phyloP scores from a whole-genome alignment of 2,113 vertebrate genomes.

The Nansenia antarctica region DNA sequence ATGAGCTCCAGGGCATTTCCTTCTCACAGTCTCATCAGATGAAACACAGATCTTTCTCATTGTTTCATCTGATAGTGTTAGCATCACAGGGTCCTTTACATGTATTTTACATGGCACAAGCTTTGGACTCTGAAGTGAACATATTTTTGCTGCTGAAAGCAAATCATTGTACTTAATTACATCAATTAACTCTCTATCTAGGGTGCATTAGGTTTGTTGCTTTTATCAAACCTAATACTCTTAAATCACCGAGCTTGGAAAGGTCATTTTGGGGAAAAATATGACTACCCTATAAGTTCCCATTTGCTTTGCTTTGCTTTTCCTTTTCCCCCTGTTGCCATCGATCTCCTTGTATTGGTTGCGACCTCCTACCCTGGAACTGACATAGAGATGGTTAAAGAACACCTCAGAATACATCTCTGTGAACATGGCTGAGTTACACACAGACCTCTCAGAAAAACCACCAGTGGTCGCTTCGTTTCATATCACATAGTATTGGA shows the following conservation, averaged over 20 bases:
- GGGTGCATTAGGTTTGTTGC: neutral
- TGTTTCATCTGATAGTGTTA: neutral
- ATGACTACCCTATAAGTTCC: too few relatives aligned
- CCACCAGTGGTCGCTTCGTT: conserved; percentile 63
- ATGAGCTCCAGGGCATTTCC: conserved; percentile 41
- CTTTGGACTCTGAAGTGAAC: too few relatives aligned
- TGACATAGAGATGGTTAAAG: conserved; percentile 50
- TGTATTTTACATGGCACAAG: too few relatives aligned
- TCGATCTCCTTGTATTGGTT: conserved; percentile 20
- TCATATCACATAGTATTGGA: conserved; percentile 66
- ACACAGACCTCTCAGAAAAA: conserved; percentile 67
- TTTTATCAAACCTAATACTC: conserved; percentile 6
- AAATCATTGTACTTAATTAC: conserved; percentile 20
- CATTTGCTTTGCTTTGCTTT: neutral
- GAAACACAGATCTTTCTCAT: conserved; percentile 41
- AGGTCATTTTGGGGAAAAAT: neutral
- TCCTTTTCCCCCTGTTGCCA: neutral
- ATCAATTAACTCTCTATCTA: conserved; percentile 7
- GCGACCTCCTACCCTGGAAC: conserved; percentile 31
- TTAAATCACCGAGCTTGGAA: neutral
- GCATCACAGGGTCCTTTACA: too few relatives aligned
- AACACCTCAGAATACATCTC: conserved; percentile 32
- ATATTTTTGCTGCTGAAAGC: neutral
- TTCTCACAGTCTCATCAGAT: conserved; percentile 37
- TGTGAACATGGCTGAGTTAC: conserved; percentile 44